Conservation (phyloP, 1,140 invertebrate species). For the Drosophila lacteicornis region DNA sequence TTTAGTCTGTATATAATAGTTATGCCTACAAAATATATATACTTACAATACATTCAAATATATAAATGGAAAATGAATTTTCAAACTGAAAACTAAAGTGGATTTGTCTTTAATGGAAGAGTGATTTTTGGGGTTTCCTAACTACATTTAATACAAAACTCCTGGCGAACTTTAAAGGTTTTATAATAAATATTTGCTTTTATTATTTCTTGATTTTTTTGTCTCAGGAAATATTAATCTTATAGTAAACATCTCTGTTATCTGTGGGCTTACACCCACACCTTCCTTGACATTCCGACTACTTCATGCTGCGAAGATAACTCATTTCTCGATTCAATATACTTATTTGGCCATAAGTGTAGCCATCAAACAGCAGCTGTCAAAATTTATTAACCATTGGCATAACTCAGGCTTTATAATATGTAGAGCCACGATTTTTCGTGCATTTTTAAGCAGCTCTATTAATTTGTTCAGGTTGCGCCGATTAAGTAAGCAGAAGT, state of each 20-base stretch:
- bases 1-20: constrained; percentile 28
- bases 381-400: constrained; percentile 58
- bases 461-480: constrained; percentile 71
- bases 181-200: not conserved
- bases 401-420: constrained; percentile 44
- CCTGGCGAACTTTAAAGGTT: not conserved
- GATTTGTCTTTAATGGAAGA: constrained; percentile 2
- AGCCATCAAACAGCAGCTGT: constrained; percentile 53
- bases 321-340: constrained; percentile 18
- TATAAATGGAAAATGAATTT: constrained; percentile 32
- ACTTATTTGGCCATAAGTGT: constrained; percentile 27
- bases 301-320: constrained; percentile 20
- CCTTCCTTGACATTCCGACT: constrained; percentile 10
- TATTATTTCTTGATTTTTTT: not conserved
- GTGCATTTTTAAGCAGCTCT: constrained; percentile 55
- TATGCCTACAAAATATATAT: constrained; percentile 31
- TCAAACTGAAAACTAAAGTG: constrained; percentile 27
- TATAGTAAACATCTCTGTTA: not conserved
- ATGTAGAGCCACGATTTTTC: constrained; percentile 4
- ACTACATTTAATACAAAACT: no score
- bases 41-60: constrained; percentile 31
- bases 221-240: not conserved
- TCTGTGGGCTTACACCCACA: constrained; percentile 16
- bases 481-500: constrained; percentile 54
- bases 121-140: not conserved